Conservation (phyloP, 2,113 vertebrate genomes). For the Choloepus hoffmanni region DNA sequence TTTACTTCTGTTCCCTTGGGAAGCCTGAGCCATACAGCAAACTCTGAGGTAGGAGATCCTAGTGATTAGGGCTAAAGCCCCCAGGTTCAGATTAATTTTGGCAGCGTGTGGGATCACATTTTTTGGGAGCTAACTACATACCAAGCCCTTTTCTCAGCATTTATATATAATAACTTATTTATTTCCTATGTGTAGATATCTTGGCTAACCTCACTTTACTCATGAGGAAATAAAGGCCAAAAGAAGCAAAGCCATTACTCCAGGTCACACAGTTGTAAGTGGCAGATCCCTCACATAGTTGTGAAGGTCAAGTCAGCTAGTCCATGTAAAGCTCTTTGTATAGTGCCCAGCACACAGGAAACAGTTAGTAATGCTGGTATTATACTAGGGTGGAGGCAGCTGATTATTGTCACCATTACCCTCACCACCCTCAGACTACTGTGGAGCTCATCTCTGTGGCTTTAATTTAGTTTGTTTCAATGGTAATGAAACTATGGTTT, state of each 20-base stretch:
- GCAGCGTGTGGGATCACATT: not conserved
- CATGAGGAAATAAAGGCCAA: not conserved
- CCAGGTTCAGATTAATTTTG: constrained; percentile 14
- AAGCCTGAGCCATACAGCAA: not conserved
- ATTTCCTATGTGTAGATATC: not conserved
- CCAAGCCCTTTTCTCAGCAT: not conserved
- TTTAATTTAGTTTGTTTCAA: not conserved
- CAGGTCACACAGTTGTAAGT: not conserved
- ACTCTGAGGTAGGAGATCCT: not conserved
- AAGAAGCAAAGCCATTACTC: not conserved
- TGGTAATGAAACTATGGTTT: not conserved
- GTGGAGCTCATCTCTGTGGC: not conserved
- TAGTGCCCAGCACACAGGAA: not conserved
- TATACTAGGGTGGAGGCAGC: not conserved
- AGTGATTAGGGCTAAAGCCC: not conserved
- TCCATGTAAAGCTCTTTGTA: not conserved
- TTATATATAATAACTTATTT: not conserved
- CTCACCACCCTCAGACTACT: not conserved
- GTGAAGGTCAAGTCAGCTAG: not conserved
- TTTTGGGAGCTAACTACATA: not conserved
- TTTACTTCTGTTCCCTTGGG: not conserved
- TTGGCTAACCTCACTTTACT: not conserved
- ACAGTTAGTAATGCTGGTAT: not conserved
- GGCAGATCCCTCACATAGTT: not conserved
- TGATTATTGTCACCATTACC: not conserved